A percentile compares a stretch with the other conserved stretches of the same genome.
These are phyloP conservation scores for Heterochromis multidens DNA, from an alignment of 2,113 vertebrate genomes.

Conservation along the genomic window DNA sequence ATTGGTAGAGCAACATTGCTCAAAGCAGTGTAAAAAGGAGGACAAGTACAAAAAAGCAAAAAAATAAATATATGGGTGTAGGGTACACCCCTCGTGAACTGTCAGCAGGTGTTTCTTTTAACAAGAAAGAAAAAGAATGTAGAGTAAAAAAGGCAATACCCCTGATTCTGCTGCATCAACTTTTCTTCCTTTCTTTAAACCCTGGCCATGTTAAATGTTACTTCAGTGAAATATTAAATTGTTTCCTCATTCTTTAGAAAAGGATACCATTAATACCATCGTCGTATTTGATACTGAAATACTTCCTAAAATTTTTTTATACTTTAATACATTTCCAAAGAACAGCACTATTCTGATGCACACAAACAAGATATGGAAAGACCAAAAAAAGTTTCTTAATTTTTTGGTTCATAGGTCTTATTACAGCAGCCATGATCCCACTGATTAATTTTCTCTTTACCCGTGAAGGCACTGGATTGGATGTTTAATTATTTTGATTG, in stretches of 20 bases:
- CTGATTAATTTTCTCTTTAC: not conserved
- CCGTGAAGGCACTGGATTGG: not conserved
- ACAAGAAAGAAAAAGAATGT: not conserved
- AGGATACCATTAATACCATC: not conserved
- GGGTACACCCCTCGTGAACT: not conserved
- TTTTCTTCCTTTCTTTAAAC: not conserved
- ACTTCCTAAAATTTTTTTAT: not conserved
- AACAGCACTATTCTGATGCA: not conserved
- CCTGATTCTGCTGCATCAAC: not conserved
- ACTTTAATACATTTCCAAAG: not conserved
- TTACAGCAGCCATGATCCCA: not conserved
- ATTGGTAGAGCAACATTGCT: not conserved
- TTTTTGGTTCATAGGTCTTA: not conserved
- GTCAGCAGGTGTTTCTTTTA: not conserved
- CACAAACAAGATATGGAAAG: not conserved
- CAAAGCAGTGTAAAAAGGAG: not conserved
- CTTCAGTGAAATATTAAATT: not conserved
- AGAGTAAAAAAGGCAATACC: not conserved
- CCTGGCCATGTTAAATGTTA: not conserved
- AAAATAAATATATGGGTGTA: not conserved
- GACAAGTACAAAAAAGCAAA: not conserved
- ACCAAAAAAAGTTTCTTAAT: not conserved
- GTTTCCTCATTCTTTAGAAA: not conserved
- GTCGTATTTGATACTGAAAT: not conserved
- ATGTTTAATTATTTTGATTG: slow-evolving; percentile 12